Evolutionary conservation across 2,888 invertebrate species (phyloP), one percentile per base, ranked within the genome.

Genomic region (Diarsia brunnea): DNA sequence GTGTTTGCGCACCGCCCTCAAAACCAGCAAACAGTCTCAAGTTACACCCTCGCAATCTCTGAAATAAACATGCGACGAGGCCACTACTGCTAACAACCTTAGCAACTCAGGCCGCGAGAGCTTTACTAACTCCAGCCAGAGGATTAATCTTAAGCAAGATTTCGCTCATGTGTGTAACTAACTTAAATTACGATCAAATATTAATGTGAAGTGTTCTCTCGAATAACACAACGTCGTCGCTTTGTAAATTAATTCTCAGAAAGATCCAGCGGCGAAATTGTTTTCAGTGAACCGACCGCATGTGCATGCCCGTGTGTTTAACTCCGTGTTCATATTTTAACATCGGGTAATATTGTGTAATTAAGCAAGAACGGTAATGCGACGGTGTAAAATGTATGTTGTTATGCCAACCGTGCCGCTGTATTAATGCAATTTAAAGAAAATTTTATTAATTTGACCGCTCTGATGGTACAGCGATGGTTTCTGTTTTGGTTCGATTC

Each of bases 21-120:
- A 92, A 93, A 93, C 93, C 92, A 89, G 93, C 92, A 94, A 94
- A 94, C 94, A 94, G 89, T 93, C 91, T 94, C 93, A 92, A 94
- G 93, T 93, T 93, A 94, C 94, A 93, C 93, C 93, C 94, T 93
- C 93, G 92, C 94, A 94, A 94, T 95, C 94, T 94, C 91, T 91
- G 93, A 94, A 95, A 94, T 94, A 95, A 94, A 95, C 94, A 94
- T 92, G 92, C 93, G 93, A 92, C 89, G 91, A 90, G 93, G 91
- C 93, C 92, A 93, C 93, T 92, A 93, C 90, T 89, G 90, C 93
- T 93, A 93, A 94, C 94, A 94, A 93, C 92, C 92, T 92, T 90
- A 92, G 88, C 90, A 93, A 94, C 92, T 94, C 91, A 90, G 88
- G 90, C 89, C 90, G 89, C 90, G 90, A 87, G 90, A 92, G 91